phyloP scores from a whole-genome alignment of 2,888 invertebrate genomes.

The Cephalotes varians region DNA sequence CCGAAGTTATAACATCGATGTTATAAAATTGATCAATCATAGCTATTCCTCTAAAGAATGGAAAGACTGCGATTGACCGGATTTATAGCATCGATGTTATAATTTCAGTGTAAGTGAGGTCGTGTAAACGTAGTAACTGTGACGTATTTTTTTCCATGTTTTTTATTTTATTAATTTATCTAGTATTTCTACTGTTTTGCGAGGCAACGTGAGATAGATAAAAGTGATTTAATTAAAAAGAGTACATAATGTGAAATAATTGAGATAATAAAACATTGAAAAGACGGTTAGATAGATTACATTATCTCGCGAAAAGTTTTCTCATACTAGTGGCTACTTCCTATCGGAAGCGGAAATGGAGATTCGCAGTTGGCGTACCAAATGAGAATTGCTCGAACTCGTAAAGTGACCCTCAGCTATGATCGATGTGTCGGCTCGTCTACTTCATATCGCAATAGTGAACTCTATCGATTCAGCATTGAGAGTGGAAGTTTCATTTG shows the following conservation, averaged over 20 bases:
- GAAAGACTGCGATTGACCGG: too few relatives aligned
- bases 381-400: constrained; percentile 19
- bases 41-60: too few relatives aligned
- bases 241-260: constrained; percentile 2
- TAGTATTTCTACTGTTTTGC: not conserved
- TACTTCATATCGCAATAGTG: constrained; percentile 18
- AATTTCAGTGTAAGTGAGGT: too few relatives aligned
- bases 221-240: not conserved
- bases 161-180: not conserved
- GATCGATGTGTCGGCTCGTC: constrained; percentile 44
- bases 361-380: constrained; percentile 43
- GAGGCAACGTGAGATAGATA: not conserved
- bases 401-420: constrained; percentile 43
- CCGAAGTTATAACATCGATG: too few relatives aligned
- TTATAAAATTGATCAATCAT: too few relatives aligned
- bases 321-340: constrained; percentile 26
- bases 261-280: constrained; percentile 19
- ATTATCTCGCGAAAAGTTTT: constrained; percentile 25
- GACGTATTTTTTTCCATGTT: not conserved
- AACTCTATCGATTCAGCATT: constrained; percentile 7
- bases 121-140: too few relatives aligned
- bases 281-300: constrained; percentile 15
- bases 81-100: too few relatives aligned
- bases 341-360: constrained; percentile 58
- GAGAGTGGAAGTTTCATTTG: not conserved